A percentile compares a stretch with the other conserved stretches of the same genome.
Evolutionary conservation across 2,113 vertebrate genomes (phyloP).

Genomic region (Acrocephalus arundinaceus): DNA sequence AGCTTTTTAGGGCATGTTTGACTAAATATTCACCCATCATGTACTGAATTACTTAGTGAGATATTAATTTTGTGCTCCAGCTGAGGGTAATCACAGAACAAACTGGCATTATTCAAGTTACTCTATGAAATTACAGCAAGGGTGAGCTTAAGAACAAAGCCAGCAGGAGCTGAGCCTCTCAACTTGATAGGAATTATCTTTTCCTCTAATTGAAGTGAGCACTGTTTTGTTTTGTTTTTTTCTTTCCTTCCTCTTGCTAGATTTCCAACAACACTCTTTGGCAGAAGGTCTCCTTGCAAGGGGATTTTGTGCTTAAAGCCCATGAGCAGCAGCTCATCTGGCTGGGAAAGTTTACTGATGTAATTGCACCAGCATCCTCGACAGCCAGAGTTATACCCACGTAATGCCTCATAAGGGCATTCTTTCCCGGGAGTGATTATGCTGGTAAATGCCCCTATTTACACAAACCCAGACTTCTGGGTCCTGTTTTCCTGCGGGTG

Average conservation of each 20-base stretch:
- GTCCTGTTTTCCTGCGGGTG: neutral
- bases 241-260: constrained; percentile 45
- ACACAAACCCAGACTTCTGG: neutral
- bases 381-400: neutral
- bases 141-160: constrained; percentile 55
- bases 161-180: constrained; percentile 52
- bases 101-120: constrained; percentile 42
- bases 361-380: neutral
- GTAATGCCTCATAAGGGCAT: neutral
- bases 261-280: neutral
- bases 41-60: constrained; percentile 68
- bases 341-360: neutral
- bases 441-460: neutral
- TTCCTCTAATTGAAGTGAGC: constrained; percentile 58
- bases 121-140: constrained; percentile 23
- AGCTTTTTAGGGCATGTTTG: constrained; percentile 64
- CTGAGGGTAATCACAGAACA: constrained; percentile 67
- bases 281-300: neutral
- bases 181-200: constrained; percentile 65
- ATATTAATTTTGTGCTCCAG: constrained; percentile 65
- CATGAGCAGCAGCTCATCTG: neutral
- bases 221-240: constrained; percentile 41
- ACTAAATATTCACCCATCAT: constrained; percentile 59
- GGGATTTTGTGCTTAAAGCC: neutral
- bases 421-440: neutral